A percentile compares a stretch with the other conserved stretches of the same genome.
Conservation (phyloP, 2,888 invertebrate species). For the Nineta flava region DNA sequence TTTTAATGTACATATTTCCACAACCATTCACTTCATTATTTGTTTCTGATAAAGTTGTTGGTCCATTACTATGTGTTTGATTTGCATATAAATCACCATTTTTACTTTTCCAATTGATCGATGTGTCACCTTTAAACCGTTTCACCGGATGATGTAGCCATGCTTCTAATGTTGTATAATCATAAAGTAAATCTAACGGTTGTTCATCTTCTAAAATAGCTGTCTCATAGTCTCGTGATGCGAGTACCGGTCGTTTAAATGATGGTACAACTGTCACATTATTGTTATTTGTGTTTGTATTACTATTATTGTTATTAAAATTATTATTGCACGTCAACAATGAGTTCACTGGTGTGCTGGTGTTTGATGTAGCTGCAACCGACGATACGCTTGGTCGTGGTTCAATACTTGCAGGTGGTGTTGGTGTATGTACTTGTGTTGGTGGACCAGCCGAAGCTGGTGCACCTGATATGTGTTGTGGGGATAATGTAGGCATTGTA, state of each 20-base stretch:
- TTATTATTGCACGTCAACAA: neutral
- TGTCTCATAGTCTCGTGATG: slow-evolving; percentile 61
- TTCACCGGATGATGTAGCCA: slow-evolving; percentile 89
- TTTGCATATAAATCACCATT: slow-evolving; percentile 25
- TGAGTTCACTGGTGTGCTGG: neutral
- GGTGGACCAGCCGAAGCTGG: slow-evolving; percentile 23
- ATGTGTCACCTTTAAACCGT: slow-evolving; percentile 52
- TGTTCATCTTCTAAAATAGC: slow-evolving; percentile 68
- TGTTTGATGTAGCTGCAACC: slow-evolving; percentile 15
- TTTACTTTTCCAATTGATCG: slow-evolving; percentile 26
- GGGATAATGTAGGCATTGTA: slow-evolving; percentile 56
- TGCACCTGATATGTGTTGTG: slow-evolving; percentile 40
- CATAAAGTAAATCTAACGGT: slow-evolving; percentile 68
- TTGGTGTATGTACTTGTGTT: slow-evolving; percentile 20
- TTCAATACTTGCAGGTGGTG: slow-evolving; percentile 21
- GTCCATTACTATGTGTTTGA: slow-evolving; percentile 20
- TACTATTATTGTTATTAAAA: slow-evolving; percentile 7
- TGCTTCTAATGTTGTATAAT: slow-evolving; percentile 68
- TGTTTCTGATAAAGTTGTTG: slow-evolving; percentile 14
- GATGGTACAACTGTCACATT: slow-evolving; percentile 6
- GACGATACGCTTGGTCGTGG: slow-evolving; percentile 18
- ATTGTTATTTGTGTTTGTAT: slow-evolving; percentile 17
- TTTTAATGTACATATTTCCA: slow-evolving; percentile 19
- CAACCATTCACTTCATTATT: slow-evolving; percentile 16
- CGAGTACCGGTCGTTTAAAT: slow-evolving; percentile 62